Base-by-base conservation (phyloP, 2,113 vertebrate genomes). In the Zapus hudsonius region DNA sequence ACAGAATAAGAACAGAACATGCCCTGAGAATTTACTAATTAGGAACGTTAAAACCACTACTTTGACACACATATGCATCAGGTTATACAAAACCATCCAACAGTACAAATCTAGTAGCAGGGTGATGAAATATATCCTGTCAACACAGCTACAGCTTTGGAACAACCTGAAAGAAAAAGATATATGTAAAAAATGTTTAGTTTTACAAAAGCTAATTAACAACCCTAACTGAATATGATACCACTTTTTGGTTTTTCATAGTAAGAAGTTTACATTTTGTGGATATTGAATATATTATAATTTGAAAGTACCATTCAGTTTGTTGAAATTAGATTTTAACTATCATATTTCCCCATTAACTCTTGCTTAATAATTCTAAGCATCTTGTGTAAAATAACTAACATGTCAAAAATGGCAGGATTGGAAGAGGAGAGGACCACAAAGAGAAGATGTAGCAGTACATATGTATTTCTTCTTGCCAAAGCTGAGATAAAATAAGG, bases 311-410 rank as follows among this genome's bases (percentile, higher is more conserved):
- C 38, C 44, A 61, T 87, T 86, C 61, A 63, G 36, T 3, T 69
- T 86, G 36, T 40, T 69, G 67, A 92, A 91, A 73, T 4, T 70
- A 86, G 15, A 69, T 91, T 95, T 38, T 73, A 19, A 80, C 11
- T 67, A 59, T 23, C 11, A 44, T 25, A 44, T 40, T 73, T 90
- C 57, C 52, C 42, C 19, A 20, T 42, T 70, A 7, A 59, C 42
- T 81, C 42, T 90, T 75, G 64, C 64, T 87, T 93, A 79, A 64
- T 67, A 72, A 88, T 70, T 73, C 16, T 38, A 84, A 76, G 25
- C 2, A 16, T 69, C 31, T 72, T 87, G 66, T 61, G 15, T 20
- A 59, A 89, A 91, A 22, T 5, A 6, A 55, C 44, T 73, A 59
- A 52, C 86, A 82, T 84, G 31, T 89, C 59, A 81, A 91, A n/a